Conservation (phyloP, 2,797 vertebrate species). For the Cottoperca gobio region DNA sequence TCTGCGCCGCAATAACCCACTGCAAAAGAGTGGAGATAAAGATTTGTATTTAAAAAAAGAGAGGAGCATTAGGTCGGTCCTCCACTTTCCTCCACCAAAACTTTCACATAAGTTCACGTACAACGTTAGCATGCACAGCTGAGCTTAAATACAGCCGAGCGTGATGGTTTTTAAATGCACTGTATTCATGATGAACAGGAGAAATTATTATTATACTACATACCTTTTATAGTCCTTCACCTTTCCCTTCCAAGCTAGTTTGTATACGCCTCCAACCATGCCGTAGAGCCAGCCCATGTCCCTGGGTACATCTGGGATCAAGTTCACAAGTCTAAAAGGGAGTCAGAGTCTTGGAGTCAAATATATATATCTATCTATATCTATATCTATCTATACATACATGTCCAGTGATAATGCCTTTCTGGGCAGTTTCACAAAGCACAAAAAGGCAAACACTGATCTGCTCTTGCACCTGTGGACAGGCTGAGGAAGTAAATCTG, state of each 20-base stretch:
- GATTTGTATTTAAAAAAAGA: neutral
- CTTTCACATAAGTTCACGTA: neutral
- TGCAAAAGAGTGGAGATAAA: conserved; percentile 23
- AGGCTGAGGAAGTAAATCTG: too few relatives aligned
- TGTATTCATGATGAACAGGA: too few relatives aligned
- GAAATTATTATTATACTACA: neutral
- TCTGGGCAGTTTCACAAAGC: too few relatives aligned
- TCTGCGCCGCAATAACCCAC: conserved; percentile 36
- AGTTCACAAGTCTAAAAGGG: conserved; percentile 59
- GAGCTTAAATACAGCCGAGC: neutral
- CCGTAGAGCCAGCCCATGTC: conserved; percentile 65
- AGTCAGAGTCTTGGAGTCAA: neutral
- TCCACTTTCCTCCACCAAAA: neutral
- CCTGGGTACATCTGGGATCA: conserved; percentile 63
- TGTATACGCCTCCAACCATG: conserved; percentile 47
- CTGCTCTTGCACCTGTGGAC: too few relatives aligned
- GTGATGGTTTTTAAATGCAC: too few relatives aligned
- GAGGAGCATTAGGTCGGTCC: neutral
- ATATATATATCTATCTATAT: too few relatives aligned
- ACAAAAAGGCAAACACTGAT: too few relatives aligned
- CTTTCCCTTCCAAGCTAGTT: conserved; percentile 24
- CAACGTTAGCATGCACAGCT: neutral
- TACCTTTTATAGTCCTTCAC: conserved; percentile 37
- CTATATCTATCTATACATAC: too few relatives aligned
- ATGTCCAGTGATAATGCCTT: too few relatives aligned